Percentiles rank a stretch among this genome's conserved stretches.
These are phyloP conservation scores for Netelia virgata DNA, from an alignment of 2,888 invertebrate genomes.

Conservation along the genomic window DNA sequence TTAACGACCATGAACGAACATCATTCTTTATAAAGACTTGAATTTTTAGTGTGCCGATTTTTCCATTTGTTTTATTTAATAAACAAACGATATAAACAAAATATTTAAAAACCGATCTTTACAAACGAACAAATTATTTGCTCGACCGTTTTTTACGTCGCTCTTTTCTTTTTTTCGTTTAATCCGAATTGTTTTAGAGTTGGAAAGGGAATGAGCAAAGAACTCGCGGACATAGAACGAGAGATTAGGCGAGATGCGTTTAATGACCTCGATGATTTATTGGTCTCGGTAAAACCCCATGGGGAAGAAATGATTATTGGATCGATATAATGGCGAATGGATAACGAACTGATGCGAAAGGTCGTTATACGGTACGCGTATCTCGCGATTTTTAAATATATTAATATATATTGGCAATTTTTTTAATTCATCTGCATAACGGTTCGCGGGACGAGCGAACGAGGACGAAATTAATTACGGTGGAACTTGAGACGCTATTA, in stretches of 20 bases:
- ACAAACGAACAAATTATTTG: too few relatives aligned
- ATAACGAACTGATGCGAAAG: constrained; percentile 8
- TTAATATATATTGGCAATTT: neutral
- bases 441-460: neutral
- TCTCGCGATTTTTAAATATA: neutral
- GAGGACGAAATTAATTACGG: constrained; percentile 51
- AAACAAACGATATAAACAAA: neutral
- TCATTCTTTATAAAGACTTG: too few relatives aligned
- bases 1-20: too few relatives aligned
- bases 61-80: too few relatives aligned
- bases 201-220: too few relatives aligned
- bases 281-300: neutral
- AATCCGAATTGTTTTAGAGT: too few relatives aligned
- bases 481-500: constrained; percentile 53
- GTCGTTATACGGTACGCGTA: neutral
- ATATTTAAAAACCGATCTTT: neutral
- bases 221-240: too few relatives aligned
- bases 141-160: too few relatives aligned
- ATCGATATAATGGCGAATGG: constrained; percentile 8
- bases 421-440: constrained; percentile 4
- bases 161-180: too few relatives aligned
- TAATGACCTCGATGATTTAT: constrained; percentile 43
- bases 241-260: too few relatives aligned
- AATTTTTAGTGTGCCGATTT: too few relatives aligned
- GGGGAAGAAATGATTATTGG: constrained; percentile 15